phyloP scores from a whole-genome alignment of 2,797 vertebrate species.

The Gymnodraco acuticeps region DNA sequence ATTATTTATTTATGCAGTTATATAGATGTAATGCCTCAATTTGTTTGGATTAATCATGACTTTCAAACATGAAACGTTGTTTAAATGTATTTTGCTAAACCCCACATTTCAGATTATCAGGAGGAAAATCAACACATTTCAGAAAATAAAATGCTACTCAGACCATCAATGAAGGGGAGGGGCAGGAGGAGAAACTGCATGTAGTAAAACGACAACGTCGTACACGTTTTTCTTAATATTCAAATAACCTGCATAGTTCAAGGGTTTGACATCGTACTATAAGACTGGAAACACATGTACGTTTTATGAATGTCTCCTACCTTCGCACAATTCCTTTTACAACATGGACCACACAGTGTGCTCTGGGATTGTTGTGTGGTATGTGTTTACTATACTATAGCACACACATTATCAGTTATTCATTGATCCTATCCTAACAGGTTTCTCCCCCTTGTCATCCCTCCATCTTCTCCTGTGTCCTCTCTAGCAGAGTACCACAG shows the following conservation, averaged over 20 bases:
- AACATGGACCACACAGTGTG: neutral
- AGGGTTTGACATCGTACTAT: conserved; percentile 12
- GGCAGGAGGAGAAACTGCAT: neutral
- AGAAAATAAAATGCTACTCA: neutral
- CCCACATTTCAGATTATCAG: neutral
- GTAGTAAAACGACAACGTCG: neutral
- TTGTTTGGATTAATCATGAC: neutral
- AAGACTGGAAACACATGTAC: conserved; percentile 2
- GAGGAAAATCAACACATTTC: neutral
- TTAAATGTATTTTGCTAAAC: neutral
- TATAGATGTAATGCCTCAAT: neutral
- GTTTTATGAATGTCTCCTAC: neutral
- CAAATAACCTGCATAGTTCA: neutral
- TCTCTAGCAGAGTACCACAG: neutral
- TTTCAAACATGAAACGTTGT: neutral
- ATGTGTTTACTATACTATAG: conserved; percentile 3
- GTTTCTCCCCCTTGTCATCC: neutral
- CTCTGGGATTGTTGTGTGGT: neutral
- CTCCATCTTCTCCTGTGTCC: neutral
- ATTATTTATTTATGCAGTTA: neutral
- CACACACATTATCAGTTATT: conserved; percentile 17
- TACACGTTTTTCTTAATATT: neutral
- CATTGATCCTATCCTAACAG: conserved; percentile 19
- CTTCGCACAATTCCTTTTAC: conserved; percentile 10
- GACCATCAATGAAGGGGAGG: neutral